phyloP scores from a whole-genome alignment of 2,888 invertebrate species.

The Eupithecia subumbrata region DNA sequence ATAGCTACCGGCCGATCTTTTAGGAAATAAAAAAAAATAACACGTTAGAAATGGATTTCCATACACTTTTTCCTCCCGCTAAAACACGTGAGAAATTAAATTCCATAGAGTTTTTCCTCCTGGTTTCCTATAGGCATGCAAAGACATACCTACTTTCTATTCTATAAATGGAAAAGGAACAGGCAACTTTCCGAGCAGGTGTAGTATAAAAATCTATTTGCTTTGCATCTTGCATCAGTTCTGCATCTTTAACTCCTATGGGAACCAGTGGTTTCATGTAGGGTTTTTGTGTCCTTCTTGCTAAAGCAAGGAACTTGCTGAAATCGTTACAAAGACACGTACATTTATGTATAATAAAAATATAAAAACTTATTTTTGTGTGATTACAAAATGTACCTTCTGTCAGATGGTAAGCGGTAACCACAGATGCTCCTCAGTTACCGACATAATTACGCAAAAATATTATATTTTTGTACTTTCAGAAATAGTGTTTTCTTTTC shows the following conservation, averaged over 20 bases:
- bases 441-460: background rate
- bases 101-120: no score
- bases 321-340: background rate
- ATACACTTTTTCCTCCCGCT: no score
- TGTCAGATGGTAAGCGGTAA: conserved; percentile 32
- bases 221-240: background rate
- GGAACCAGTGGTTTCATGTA: background rate
- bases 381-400: conserved; percentile 21
- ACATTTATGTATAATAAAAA: background rate
- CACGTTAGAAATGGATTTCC: no score
- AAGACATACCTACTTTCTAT: no score
- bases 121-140: no score
- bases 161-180: no score
- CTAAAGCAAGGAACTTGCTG: background rate
- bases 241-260: background rate
- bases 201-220: background rate
- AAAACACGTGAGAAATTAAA: no score
- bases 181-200: no score
- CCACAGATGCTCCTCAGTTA: conserved; percentile 19
- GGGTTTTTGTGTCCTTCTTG: background rate
- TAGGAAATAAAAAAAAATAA: no score
- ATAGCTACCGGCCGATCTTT: no score
- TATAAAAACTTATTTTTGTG: background rate
- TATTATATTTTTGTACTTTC: background rate
- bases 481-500: background rate